Evolutionary conservation across 2,797 vertebrate genomes (phyloP), one percentile per base, ranked within the genome.

Genomic region (Perdix hodgsoniae): DNA sequence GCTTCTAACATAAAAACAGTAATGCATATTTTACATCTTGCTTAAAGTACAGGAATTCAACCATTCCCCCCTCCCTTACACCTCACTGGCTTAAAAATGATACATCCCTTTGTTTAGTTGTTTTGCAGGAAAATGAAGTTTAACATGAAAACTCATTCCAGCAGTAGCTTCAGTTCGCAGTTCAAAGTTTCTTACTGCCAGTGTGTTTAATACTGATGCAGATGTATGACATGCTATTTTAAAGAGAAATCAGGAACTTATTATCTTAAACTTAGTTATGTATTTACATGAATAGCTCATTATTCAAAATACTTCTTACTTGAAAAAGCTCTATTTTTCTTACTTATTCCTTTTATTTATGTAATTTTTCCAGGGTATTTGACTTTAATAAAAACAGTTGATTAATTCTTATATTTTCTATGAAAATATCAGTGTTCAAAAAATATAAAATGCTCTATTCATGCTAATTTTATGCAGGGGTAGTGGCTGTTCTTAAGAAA

Each of bases 321-420:
- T 44, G 9, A 35, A 60, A 54, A 67, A 50, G 24, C 2, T 19
- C 6, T 69, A 27, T 12, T 65, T 82, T 71, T 31, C 39, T 54
- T 64, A 18, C 45, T 59, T 39, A 33, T 54, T 54, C 3, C 3
- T 75, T 87, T 76, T 26, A 26, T 50, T 84, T 85, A 7, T 57
- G 3, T 33, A 11, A 29, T 61, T 83, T 85, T 71, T 10, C 14
- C 27, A 45, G 26, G 12, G 17, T 49, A 54, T 37, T 75, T 86
- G 1, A 16, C 60, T 85, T 70, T 49, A 57, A 61, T 35, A 16
- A 37, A 63, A 64, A 16, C 57, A 3, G 45, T 8, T 63, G 1
- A 67, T 67, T 85, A 67, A 91, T 50, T 71, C 78, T 60, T 81
- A 10, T 52, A 37, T 91, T 95, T 91, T 40, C 59, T 83, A 26